These are phyloP conservation scores for Trichogramma pretiosum DNA, from an alignment of 1,140 invertebrate genomes.

Conservation along the genomic window DNA sequence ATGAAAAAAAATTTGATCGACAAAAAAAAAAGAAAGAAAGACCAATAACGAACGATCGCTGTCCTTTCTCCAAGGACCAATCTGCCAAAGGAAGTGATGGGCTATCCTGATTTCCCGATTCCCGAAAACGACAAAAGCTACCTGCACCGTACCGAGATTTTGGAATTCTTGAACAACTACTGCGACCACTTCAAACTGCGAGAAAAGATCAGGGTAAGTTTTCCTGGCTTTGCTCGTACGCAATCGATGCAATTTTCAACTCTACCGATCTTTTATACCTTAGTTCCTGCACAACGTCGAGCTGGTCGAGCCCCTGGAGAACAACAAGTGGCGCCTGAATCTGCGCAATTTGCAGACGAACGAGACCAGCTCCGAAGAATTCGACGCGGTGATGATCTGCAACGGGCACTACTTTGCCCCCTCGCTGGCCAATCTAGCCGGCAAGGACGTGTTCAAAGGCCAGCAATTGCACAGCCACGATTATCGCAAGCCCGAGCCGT, in stretches of 20 bases:
- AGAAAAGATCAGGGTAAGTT: slow-evolving; percentile 60
- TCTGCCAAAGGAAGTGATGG: slow-evolving; percentile 74
- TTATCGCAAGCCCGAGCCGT: slow-evolving; percentile 65
- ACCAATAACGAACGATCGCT: too few relatives aligned
- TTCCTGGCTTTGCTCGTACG: neutral
- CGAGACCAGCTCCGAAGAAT: slow-evolving; percentile 44
- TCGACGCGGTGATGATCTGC: slow-evolving; percentile 76
- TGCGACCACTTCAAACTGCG: slow-evolving; percentile 61
- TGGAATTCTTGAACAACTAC: slow-evolving; percentile 73
- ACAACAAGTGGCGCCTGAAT: slow-evolving; percentile 50
- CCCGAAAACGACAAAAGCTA: slow-evolving; percentile 63
- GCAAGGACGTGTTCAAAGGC: slow-evolving; percentile 61
- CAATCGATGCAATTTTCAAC: neutral
- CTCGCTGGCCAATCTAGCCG: slow-evolving; percentile 51
- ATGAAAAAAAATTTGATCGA: too few relatives aligned
- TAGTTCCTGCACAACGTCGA: slow-evolving; percentile 60
- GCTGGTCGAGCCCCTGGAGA: slow-evolving; percentile 43
- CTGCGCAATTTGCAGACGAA: slow-evolving; percentile 53
- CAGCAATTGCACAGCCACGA: slow-evolving; percentile 74
- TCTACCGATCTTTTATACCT: neutral
- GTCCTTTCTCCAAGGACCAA: too few relatives aligned
- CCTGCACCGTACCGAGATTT: slow-evolving; percentile 67
- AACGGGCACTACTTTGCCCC: slow-evolving; percentile 76
- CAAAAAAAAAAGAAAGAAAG: too few relatives aligned
- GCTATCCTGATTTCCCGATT: slow-evolving; percentile 65